Base-by-base conservation (phyloP, 2,113 vertebrate genomes). In the Erythrolamprus reginae region DNA sequence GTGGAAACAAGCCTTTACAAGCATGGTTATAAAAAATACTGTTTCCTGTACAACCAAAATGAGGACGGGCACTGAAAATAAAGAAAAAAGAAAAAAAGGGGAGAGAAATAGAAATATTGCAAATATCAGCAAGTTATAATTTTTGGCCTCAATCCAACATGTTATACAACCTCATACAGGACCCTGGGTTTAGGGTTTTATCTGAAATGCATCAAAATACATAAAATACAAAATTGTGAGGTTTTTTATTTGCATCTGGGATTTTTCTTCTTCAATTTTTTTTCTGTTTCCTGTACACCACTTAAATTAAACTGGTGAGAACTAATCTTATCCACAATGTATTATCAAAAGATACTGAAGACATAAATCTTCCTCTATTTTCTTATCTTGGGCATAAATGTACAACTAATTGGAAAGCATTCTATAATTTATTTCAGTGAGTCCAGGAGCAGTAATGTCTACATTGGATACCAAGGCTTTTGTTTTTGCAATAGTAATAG, bases 291-390 rank as follows among this genome's bases (percentile, higher is more conserved):
- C 82, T 84, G 83, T 23, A 83, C 92, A 93, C 90, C 94, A 89
- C 58, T 45, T 65, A 89, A 96, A 95, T 94, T 84, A 91, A 94
- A 89, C 87, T 94, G 93, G 91, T 95, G 94, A 95, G 61, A 93
- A 52, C 89, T 92, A 95, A 94, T 91, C 91, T 88, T 88, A 6
- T 23, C 58, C 61, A n/a, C 56, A 38, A 38, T 86, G 26, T 56
- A 12, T 86, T 90, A 70, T 19, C 33, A 50, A 90, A 92, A 0
- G 8, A 86, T 1, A 90, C 82, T 89, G 82, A 9, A 83, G 5
- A 50, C 12, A 10, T 88, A 21, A 50, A 61, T 58, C 45, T 86
- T 10, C 2, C 92, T 26, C n/a, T 38, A 19, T 89, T 61, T 92
- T 47, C 38, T 1, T 53, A 87, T n/a, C 3, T 33, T 58, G 86